Conservation (phyloP, 2,113 vertebrate genomes). For the Indicator maculatus region DNA sequence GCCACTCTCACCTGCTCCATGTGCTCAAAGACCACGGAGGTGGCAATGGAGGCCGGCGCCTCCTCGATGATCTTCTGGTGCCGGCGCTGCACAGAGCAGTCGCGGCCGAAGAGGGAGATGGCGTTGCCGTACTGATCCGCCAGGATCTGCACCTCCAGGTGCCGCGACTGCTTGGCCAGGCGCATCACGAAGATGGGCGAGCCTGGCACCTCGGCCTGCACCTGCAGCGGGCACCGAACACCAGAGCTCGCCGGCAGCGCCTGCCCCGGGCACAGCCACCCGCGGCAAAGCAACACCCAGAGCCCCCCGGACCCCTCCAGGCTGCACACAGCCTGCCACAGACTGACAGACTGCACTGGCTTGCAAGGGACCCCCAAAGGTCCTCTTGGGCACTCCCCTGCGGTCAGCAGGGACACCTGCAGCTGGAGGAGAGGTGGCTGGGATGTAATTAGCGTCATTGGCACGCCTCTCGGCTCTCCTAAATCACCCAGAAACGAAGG, state of each 20-base stretch:
- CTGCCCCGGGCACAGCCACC: background rate
- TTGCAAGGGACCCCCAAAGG: no score
- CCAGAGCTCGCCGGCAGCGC: no score
- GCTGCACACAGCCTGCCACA: background rate
- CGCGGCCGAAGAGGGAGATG: conserved; percentile 96
- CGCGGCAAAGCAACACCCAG: no score
- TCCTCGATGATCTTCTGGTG: conserved; percentile 99
- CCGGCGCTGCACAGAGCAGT: conserved; percentile 95
- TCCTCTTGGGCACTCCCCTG: no score
- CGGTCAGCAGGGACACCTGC: no score
- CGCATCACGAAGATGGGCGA: conserved; percentile 98
- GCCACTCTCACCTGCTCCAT: conserved; percentile 90
- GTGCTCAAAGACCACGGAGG: conserved; percentile 89
- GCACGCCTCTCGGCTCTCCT: background rate
- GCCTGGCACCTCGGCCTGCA: conserved; percentile 94
- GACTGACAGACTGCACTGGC: no score
- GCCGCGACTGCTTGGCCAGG: conserved; percentile 94
- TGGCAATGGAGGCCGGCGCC: conserved; percentile 93
- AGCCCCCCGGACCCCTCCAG: background rate
- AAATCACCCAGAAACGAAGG: background rate
- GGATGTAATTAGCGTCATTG: background rate
- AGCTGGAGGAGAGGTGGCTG: no score
- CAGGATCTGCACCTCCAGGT: conserved; percentile 96
- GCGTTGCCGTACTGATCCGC: conserved; percentile 96
- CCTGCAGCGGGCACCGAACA: conserved; percentile 68